These are phyloP conservation scores for Musca domestica DNA, from an alignment of 1,140 invertebrate species.

Conservation along the genomic window DNA sequence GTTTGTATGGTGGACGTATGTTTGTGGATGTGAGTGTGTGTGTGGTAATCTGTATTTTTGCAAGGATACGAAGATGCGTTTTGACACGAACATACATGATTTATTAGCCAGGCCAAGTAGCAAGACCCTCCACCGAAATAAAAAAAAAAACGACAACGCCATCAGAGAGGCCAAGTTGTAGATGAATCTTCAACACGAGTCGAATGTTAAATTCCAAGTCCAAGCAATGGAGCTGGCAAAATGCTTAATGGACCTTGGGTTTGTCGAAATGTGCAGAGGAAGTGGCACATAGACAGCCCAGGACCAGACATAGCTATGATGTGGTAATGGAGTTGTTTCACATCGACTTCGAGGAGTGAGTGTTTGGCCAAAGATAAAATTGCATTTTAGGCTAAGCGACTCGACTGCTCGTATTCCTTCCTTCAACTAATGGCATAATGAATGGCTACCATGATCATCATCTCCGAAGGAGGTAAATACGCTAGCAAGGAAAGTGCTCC, in stretches of 20 bases:
- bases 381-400: slow-evolving; percentile 13
- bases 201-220: slow-evolving; percentile 4
- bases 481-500: no score
- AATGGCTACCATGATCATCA: slow-evolving; percentile 2
- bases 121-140: background rate
- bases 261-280: background rate
- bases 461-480: background rate
- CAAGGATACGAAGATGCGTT: slow-evolving; percentile 5
- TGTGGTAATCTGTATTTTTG: background rate
- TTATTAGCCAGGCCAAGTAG: slow-evolving; percentile 11
- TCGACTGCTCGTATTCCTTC: background rate
- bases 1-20: no score
- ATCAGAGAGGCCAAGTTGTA: background rate
- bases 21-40: no score
- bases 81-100: slow-evolving; percentile 21
- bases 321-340: background rate
- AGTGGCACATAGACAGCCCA: background rate
- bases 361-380: slow-evolving; percentile 1
- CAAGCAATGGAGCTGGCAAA: no score
- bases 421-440: slow-evolving; percentile 12
- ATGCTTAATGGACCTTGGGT: background rate
- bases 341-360: background rate
- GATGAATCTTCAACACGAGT: slow-evolving; percentile 9
- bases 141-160: background rate
- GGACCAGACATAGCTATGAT: background rate